These are phyloP conservation scores for Notospermus geniculatus DNA, from an alignment of 1,140 invertebrate species.

Conservation along the genomic window DNA sequence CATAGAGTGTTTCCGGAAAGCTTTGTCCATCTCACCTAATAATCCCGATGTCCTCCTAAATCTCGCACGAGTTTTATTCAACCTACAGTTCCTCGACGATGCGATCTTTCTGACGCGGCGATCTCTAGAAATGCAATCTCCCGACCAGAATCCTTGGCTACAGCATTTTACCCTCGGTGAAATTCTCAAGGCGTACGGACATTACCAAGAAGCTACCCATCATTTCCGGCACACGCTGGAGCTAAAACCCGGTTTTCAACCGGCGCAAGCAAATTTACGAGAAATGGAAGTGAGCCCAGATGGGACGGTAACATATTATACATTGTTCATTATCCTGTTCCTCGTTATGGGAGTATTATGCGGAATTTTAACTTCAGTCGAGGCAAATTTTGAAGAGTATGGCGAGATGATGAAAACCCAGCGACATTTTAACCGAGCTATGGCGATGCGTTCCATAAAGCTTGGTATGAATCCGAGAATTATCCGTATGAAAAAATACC, in stretches of 20 bases:
- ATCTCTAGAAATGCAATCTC: constrained; percentile 70
- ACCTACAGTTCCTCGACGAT: constrained; percentile 82
- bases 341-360: constrained; percentile 73
- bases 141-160: constrained; percentile 82
- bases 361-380: constrained; percentile 73
- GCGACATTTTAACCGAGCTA: constrained; percentile 78
- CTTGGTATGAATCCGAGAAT: constrained; percentile 57
- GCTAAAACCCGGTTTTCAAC: constrained; percentile 77
- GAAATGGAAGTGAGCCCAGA: constrained; percentile 59
- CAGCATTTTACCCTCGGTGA: constrained; percentile 80
- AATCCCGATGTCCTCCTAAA: constrained; percentile 81
- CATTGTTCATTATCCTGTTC: constrained; percentile 79
- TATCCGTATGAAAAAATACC: constrained; percentile 50
- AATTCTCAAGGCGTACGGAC: constrained; percentile 71
- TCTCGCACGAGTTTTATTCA: constrained; percentile 78
- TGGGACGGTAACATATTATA: constrained; percentile 62
- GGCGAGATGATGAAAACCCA: constrained; percentile 67
- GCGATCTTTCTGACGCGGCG: constrained; percentile 79
- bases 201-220: constrained; percentile 76
- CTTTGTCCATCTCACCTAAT: constrained; percentile 78
- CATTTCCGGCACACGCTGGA: constrained; percentile 78
- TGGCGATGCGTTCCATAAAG: constrained; percentile 77
- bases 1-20: constrained; percentile 83
- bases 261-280: constrained; percentile 71
- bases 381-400: constrained; percentile 60